These are phyloP conservation scores for Acronicta aceris DNA, from an alignment of 2,888 invertebrate species.

Conservation along the genomic window DNA sequence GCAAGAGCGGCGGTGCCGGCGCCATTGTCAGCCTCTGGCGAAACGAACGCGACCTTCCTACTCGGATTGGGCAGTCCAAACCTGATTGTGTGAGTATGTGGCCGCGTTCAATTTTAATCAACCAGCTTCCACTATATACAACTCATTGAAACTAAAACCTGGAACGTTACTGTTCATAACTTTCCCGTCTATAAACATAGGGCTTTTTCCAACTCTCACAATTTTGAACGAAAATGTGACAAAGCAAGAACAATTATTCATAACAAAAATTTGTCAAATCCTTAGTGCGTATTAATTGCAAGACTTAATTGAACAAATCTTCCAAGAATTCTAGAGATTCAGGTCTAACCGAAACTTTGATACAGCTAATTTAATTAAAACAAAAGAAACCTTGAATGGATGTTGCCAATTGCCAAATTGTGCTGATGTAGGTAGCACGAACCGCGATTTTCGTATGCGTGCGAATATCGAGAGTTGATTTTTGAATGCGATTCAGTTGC, in stretches of 20 bases:
- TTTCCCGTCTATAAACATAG: slow-evolving; percentile 5
- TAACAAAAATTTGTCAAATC: slow-evolving; percentile 10
- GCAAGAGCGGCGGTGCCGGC: slow-evolving; percentile 78
- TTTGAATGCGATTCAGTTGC: slow-evolving; percentile 61
- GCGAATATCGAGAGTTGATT: slow-evolving; percentile 63
- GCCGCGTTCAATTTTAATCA: slow-evolving; percentile 57
- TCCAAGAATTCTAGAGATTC: slow-evolving; percentile 42
- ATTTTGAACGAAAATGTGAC: neutral
- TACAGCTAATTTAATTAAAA: slow-evolving; percentile 65
- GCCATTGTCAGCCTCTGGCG: slow-evolving; percentile 86
- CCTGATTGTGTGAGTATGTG: slow-evolving; percentile 76
- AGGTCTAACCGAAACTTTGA: slow-evolving; percentile 52
- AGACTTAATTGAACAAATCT: slow-evolving; percentile 7
- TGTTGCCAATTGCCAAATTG: slow-evolving; percentile 73
- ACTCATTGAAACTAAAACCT: slow-evolving; percentile 28
- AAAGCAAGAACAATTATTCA: slow-evolving; percentile 6
- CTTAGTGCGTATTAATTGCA: too few species aligned
- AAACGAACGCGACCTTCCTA: slow-evolving; percentile 85
- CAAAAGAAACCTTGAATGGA: slow-evolving; percentile 71
- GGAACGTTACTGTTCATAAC: slow-evolving; percentile 24
- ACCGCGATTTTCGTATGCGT: slow-evolving; percentile 62
- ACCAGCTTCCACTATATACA: slow-evolving; percentile 52
- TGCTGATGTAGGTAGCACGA: slow-evolving; percentile 66
- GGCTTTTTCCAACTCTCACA: neutral
- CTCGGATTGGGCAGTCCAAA: slow-evolving; percentile 83